Percentiles rank a stretch among this genome's conserved stretches.
phyloP scores from a whole-genome alignment of 2,888 invertebrate genomes.

The Oscheius sp. region DNA sequence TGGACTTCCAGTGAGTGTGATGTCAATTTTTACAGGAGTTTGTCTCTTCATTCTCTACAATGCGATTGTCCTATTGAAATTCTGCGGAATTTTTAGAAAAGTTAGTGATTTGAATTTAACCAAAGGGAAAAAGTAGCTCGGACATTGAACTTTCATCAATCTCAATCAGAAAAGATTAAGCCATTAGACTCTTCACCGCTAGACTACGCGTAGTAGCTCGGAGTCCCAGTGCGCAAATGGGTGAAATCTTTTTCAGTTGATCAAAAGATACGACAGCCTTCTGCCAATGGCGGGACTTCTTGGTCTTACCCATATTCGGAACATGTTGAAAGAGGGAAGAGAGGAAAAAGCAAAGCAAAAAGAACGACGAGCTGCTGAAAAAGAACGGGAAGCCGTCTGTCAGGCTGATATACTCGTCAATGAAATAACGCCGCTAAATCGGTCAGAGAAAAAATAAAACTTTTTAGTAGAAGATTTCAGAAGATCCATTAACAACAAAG shows the following conservation, averaged over 20 bases:
- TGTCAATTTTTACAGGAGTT: conserved; percentile 2
- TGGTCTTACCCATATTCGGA: not conserved
- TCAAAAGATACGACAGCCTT: conserved; percentile 7
- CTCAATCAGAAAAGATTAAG: conserved; percentile 18
- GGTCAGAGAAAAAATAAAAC: too few species aligned
- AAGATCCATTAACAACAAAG: too few species aligned
- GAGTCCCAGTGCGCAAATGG: not conserved
- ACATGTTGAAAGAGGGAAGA: conserved; percentile 21
- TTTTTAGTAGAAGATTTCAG: too few species aligned
- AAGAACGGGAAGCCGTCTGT: conserved; percentile 16
- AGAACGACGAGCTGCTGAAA: not conserved
- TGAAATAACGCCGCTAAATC: too few species aligned
- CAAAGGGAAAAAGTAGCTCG: not conserved
- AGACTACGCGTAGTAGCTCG: conserved; percentile 15
- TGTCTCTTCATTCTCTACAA: conserved; percentile 2
- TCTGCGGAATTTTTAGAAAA: not conserved
- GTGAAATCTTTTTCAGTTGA: conserved; percentile 2
- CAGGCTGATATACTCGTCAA: too few species aligned
- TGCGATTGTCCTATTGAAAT: conserved; percentile 1
- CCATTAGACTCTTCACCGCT: conserved; percentile 20
- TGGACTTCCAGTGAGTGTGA: not conserved
- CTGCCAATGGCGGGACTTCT: conserved; percentile 11
- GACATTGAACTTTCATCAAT: conserved; percentile 12
- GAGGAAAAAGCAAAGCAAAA: conserved; percentile 9
- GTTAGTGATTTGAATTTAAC: not conserved